Conservation (phyloP, 2,888 invertebrate species). For the Dione vanillae region DNA sequence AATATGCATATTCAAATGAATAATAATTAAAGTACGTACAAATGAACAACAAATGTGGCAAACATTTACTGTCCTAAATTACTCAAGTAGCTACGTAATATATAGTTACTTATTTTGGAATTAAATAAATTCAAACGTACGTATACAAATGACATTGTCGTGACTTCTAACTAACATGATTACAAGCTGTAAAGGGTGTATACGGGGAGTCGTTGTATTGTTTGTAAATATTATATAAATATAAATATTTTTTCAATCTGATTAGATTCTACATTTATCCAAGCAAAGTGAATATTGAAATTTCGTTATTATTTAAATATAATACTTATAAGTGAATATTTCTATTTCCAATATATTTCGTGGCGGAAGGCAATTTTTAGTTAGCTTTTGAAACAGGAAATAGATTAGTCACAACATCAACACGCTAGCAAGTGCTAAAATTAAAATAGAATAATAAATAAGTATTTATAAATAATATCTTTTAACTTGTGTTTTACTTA, state of each 20-base stretch:
- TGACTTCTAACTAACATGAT: neutral
- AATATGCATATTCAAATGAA: neutral
- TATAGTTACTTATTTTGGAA: neutral
- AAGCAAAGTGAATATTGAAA: neutral
- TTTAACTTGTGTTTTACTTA: neutral
- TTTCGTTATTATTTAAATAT: no score
- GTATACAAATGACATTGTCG: neutral
- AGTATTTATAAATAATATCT: no score
- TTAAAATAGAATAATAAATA: no score
- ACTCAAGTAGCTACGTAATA: neutral
- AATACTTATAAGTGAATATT: no score
- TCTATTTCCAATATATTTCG: no score
- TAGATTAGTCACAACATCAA: neutral
- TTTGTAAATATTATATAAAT: neutral
- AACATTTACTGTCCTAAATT: conserved; percentile 6
- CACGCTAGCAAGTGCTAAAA: neutral
- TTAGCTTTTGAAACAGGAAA: no score
- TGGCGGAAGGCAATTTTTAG: no score
- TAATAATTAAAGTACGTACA: conserved; percentile 1
- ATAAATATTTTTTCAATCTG: neutral
- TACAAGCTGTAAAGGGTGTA: neutral
- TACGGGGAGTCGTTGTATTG: neutral
- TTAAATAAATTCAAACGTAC: neutral
- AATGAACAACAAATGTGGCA: neutral
- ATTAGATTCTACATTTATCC: neutral